Evolutionary conservation across 1,140 invertebrate species (phyloP).

Genomic region (Macrocentrus cingulum): DNA sequence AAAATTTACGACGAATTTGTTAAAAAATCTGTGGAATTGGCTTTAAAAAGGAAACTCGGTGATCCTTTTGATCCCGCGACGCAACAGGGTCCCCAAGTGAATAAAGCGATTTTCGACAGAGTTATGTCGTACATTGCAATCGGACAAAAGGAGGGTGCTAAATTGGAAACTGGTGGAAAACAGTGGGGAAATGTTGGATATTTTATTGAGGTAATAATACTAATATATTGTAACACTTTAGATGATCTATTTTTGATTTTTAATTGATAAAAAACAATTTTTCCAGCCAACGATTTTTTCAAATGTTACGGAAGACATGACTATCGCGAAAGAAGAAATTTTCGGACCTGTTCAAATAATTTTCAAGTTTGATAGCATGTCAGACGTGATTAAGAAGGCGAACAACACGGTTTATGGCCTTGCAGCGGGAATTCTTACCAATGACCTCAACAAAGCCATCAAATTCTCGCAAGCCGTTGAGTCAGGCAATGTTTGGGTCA

Average conservation of each 20-base stretch:
- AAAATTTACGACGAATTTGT: slow-evolving; percentile 89
- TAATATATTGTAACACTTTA: not conserved
- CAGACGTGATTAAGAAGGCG: slow-evolving; percentile 86
- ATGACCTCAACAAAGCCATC: slow-evolving; percentile 80
- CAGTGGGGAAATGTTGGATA: slow-evolving; percentile 73
- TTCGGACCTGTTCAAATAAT: slow-evolving; percentile 93
- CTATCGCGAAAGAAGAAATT: slow-evolving; percentile 87
- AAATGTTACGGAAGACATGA: slow-evolving; percentile 82
- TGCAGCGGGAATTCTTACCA: slow-evolving; percentile 85
- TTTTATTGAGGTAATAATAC: slow-evolving; percentile 56
- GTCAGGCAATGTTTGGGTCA: slow-evolving; percentile 90
- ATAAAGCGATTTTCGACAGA: slow-evolving; percentile 76
- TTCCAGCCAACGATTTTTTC: slow-evolving; percentile 88
- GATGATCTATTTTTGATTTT: not conserved
- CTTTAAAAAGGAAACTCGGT: slow-evolving; percentile 73
- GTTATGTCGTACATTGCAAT: slow-evolving; percentile 74
- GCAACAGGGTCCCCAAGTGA: slow-evolving; percentile 84
- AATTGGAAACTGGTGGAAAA: slow-evolving; percentile 72
- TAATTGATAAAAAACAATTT: slow-evolving; percentile 37
- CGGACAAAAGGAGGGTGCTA: slow-evolving; percentile 81
- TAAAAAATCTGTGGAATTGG: slow-evolving; percentile 68
- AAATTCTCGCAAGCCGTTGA: slow-evolving; percentile 75
- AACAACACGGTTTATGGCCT: slow-evolving; percentile 89
- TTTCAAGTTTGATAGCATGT: slow-evolving; percentile 83
- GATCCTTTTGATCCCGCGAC: slow-evolving; percentile 73